Conservation (phyloP, 1,140 invertebrate species). For the Lepidotrigona ventralis region DNA sequence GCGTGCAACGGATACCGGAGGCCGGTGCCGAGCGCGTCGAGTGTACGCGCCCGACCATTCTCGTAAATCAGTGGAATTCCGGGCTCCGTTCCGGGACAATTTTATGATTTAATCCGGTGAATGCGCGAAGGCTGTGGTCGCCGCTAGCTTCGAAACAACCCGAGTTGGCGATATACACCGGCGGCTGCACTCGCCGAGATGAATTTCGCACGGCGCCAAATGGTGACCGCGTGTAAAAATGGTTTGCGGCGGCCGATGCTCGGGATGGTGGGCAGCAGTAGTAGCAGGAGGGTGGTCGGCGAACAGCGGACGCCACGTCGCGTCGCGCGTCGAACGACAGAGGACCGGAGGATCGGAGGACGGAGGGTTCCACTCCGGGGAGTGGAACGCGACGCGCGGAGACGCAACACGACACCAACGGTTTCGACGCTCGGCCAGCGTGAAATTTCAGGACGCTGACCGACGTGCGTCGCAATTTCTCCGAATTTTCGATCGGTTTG, state of each 20-base stretch:
- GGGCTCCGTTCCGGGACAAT: conserved; percentile 65
- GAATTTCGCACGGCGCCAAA: conserved; percentile 53
- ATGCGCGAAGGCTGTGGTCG: conserved; percentile 64
- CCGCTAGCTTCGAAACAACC: conserved; percentile 30
- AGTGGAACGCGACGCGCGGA: background rate
- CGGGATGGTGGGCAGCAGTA: background rate
- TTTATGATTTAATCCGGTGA: conserved; percentile 72
- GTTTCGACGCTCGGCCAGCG: conserved; percentile 33
- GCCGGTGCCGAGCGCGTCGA: background rate
- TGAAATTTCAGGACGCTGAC: conserved; percentile 48
- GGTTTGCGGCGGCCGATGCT: conserved; percentile 42
- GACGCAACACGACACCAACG: background rate
- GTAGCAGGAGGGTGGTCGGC: background rate
- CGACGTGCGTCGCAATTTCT: conserved; percentile 46
- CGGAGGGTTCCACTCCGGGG: background rate
- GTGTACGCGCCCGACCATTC: conserved; percentile 14
- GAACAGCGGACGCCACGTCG: background rate
- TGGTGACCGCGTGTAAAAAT: conserved; percentile 58
- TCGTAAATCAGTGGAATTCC: conserved; percentile 71
- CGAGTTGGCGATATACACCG: conserved; percentile 26
- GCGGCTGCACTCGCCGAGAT: conserved; percentile 59
- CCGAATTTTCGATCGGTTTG: conserved; percentile 49
- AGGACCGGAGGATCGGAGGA: too few species aligned
- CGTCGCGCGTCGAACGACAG: too few species aligned
- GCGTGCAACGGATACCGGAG: conserved; percentile 7